These are phyloP conservation scores for Todiramphus saurophagus DNA, from an alignment of 2,113 vertebrate species.

Conservation along the genomic window DNA sequence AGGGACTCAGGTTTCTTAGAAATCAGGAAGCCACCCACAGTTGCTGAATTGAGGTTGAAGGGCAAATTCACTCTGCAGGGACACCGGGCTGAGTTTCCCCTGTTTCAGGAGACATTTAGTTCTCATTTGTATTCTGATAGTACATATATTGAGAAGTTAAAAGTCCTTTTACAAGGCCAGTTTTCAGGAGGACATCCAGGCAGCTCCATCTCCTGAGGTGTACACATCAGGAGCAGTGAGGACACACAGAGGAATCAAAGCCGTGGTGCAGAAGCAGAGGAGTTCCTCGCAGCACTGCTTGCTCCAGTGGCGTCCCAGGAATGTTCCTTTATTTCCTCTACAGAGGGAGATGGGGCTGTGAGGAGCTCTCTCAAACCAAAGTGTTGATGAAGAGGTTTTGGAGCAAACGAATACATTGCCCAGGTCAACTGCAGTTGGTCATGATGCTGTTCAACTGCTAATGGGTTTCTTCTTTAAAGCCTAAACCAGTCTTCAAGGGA, in stretches of 20 bases:
- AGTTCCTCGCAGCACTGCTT: not conserved
- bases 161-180: not conserved
- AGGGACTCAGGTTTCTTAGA: not conserved
- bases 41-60: not conserved
- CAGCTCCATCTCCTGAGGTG: not conserved
- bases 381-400: not conserved
- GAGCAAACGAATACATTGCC: not conserved
- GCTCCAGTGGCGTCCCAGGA: not conserved
- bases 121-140: not conserved
- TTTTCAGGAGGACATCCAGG: not conserved
- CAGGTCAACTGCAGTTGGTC: not conserved
- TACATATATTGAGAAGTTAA: not conserved
- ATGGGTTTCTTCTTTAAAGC: not conserved
- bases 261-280: not conserved
- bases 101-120: not conserved
- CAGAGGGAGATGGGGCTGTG: not conserved
- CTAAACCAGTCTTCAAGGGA: not conserved
- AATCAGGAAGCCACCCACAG: not conserved
- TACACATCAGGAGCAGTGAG: not conserved
- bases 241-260: not conserved
- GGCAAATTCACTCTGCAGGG: not conserved
- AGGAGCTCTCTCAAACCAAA: not conserved
- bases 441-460: too few species aligned
- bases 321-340: not conserved
- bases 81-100: not conserved